Evolutionary conservation across 2,113 vertebrate species (phyloP), one percentile per base, ranked within the genome.

Genomic region (Sinocyclocheilus anophthalmus): DNA sequence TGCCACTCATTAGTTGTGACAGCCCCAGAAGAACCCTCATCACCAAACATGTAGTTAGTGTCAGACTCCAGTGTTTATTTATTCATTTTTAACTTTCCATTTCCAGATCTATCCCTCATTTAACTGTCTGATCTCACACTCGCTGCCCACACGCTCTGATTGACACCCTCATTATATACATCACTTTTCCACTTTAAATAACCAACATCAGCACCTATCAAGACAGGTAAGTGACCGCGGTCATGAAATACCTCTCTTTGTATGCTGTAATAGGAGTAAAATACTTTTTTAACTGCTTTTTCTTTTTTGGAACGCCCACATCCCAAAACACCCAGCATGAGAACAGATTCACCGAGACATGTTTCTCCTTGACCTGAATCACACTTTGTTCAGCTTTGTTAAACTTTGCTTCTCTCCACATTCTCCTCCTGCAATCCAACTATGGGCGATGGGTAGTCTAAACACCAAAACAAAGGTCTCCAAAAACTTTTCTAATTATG

Each of bases 1-100:
- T 86, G 82, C 87, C 85, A 85, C 78, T 88, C 82, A 88, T 90
- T 90, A 90, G 72, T 69, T 83, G 72, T 87, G 89, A 88, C 87
- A 85, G 42, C 83, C 80, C 86, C 83, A 63, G 84, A 85, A 84
- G 79, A 86, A 50, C 42, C 45, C 61, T 86, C 88, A 85, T 86
- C 76, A 76, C 76, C 86, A 84, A 84, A 84, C 84, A 77, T 89
- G 81, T 76, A 89, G 81, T 88, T 88, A 88, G 78, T 90, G 85
- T 86, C 86, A 89, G 69, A 81, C 50, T 72, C 84, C 26, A 73
- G 70, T 86, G 86, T 86, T 89, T 89, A 87, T 85, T 88, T 88
- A 88, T 88, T 88, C 72, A 77, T 75, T 83, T 83, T 87, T 83
- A 79, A 86, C 79, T 83, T 85, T 85, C 78, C 79, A 87, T 87